These are phyloP conservation scores for Megastigmus dorsalis DNA, from an alignment of 2,888 invertebrate genomes.

Conservation along the genomic window DNA sequence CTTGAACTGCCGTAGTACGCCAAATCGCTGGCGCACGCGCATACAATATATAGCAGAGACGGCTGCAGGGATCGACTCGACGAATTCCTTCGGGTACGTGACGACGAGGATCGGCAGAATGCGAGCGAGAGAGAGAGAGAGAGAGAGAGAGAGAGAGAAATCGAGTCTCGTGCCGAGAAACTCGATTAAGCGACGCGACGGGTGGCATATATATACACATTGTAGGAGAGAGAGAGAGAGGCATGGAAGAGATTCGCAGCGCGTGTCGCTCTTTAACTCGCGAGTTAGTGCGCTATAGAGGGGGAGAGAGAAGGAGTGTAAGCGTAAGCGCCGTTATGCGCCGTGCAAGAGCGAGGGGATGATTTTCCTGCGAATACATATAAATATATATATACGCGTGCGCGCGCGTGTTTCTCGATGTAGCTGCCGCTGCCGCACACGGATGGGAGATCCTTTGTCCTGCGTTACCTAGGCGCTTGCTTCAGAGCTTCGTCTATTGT, in stretches of 20 bases:
- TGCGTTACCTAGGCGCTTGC: neutral
- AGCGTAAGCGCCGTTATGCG: neutral
- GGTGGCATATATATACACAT: too few relatives aligned
- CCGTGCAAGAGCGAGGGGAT: neutral
- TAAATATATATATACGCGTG: too few relatives aligned
- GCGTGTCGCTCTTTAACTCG: constrained; percentile 31
- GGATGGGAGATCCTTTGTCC: neutral
- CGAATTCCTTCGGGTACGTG: constrained; percentile 53
- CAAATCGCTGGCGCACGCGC: neutral
- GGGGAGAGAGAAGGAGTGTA: too few relatives aligned
- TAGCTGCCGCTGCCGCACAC: neutral
- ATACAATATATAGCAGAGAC: too few relatives aligned
- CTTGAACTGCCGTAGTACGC: constrained; percentile 3
- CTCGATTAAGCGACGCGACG: constrained; percentile 32
- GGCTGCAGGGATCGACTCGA: constrained; percentile 24
- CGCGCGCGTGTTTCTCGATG: neutral
- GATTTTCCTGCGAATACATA: too few relatives aligned
- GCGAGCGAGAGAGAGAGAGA: too few relatives aligned
- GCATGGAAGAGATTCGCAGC: neutral
- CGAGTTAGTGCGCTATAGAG: neutral
- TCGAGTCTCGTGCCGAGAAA: constrained; percentile 11
- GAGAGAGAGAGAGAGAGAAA: too few relatives aligned
- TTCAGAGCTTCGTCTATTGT: too few relatives aligned
- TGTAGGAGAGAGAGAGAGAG: too few relatives aligned
- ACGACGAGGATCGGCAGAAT: constrained; percentile 17